Base-by-base conservation (phyloP, 92 coral and sea anemone species). In the Porites lobata region DNA sequence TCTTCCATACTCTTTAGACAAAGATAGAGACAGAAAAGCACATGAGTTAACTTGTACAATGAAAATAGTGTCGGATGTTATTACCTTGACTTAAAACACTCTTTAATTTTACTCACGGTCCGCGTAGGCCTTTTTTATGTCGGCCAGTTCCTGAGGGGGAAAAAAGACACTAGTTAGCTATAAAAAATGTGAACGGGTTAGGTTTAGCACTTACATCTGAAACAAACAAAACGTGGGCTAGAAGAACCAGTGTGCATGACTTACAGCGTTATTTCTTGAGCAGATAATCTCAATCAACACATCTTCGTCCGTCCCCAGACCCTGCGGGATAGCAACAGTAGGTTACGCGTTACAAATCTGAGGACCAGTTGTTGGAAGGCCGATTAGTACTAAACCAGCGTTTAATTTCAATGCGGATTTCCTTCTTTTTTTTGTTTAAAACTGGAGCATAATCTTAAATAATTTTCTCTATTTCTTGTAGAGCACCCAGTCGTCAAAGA, bases 301-400 rank as follows among this genome's bases (percentile, higher is more conserved):
- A 75, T 95, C 96, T 73, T 96, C 98, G 78, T 96, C 98, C 6
- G 98, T 96, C 43, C 99, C 99, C 59, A 95, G 85, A 50, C 98
- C 99, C 99, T 96, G 20, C 32, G 65, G 57, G 70, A 70, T 8
- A 2, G 12, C 2, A 8, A n/a, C 9, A 29, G 56, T 38, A 38
- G 50, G 32, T 24, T 12, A 66, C 7, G 72, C 14, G 15, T 56
- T 38, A 38, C 19, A 50, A 20, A 7, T 3, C 50, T 73, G 9
- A 47, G 58, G 50, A 1, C 65, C 47, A 38, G 47, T 3, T 38
- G 47, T 38, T 38, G 6, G 47, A 38, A 38, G 47, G 47, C 47
- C 47, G 47, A 38, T 4, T 38, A 38, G 47, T 38, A 5, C 47
- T 38, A 3, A 38, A 6, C 4, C 47, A 2, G 47, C 47, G 47